These are phyloP conservation scores for Porphyrio hochstetteri DNA, from an alignment of 2,113 vertebrate genomes.

Conservation along the genomic window DNA sequence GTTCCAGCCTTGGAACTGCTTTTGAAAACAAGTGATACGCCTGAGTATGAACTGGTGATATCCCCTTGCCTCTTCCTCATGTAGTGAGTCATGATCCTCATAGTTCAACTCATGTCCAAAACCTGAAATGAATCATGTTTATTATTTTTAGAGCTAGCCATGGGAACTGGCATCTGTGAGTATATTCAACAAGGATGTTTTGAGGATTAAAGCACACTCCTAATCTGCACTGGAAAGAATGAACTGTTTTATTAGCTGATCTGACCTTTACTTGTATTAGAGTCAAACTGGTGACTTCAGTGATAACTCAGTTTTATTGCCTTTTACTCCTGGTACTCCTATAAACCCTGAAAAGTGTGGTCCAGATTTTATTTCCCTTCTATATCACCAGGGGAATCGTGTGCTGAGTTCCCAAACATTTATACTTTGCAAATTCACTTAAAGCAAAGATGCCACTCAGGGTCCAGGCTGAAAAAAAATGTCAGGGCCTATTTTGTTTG, in stretches of 20 bases:
- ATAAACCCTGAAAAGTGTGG: background rate
- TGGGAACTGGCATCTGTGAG: background rate
- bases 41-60: background rate
- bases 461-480: background rate
- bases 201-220: background rate
- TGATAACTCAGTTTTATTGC: constrained; percentile 30
- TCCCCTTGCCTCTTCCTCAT: background rate
- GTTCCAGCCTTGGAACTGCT: background rate
- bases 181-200: background rate
- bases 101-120: background rate
- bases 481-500: background rate
- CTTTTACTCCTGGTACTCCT: constrained; percentile 1
- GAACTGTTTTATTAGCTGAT: constrained; percentile 13
- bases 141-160: constrained; percentile 16
- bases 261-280: background rate
- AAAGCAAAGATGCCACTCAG: background rate
- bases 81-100: background rate
- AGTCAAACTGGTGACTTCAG: background rate
- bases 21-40: background rate
- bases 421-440: background rate
- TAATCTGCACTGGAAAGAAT: constrained; percentile 3
- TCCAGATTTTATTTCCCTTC: background rate
- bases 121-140: background rate
- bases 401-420: background rate
- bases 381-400: background rate